phyloP scores from a whole-genome alignment of 2,888 invertebrate species.

The Thereva nobilitata region DNA sequence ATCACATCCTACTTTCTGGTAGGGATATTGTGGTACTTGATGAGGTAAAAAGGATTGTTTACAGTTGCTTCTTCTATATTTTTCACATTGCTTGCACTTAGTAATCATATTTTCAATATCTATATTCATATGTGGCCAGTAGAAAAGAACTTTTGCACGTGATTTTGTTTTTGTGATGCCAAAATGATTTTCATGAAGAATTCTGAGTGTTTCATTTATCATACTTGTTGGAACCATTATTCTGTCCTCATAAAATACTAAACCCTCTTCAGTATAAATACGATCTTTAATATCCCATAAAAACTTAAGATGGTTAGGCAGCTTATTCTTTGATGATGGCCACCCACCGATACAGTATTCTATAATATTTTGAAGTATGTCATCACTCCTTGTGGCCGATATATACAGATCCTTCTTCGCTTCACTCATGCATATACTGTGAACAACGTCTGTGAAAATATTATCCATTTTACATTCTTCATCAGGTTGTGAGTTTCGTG shows the following conservation, averaged over 20 bases:
- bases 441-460: too few relatives aligned
- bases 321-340: slow-evolving; percentile 37
- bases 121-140: slow-evolving; percentile 38
- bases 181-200: slow-evolving; percentile 32
- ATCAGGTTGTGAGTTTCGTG: too few relatives aligned
- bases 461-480: too few relatives aligned
- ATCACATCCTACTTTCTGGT: too few relatives aligned
- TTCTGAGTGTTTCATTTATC: slow-evolving; percentile 18
- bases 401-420: too few relatives aligned
- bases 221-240: slow-evolving; percentile 33
- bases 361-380: too few relatives aligned
- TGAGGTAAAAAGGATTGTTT: slow-evolving; percentile 14
- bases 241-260: slow-evolving; percentile 29
- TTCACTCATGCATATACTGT: too few relatives aligned
- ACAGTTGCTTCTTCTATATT: slow-evolving; percentile 1
- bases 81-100: slow-evolving; percentile 37
- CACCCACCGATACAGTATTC: too few relatives aligned
- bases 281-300: slow-evolving; percentile 34
- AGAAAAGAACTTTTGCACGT: slow-evolving; percentile 40
- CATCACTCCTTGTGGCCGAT: too few relatives aligned
- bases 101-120: slow-evolving; percentile 37
- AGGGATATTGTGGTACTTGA: neutral
- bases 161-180: slow-evolving; percentile 42
- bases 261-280: slow-evolving; percentile 33
- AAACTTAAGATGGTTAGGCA: slow-evolving; percentile 22